Percentiles rank a stretch among this genome's conserved stretches.
Conservation (phyloP, 2,797 vertebrate genomes). For the Halcyon badia region DNA sequence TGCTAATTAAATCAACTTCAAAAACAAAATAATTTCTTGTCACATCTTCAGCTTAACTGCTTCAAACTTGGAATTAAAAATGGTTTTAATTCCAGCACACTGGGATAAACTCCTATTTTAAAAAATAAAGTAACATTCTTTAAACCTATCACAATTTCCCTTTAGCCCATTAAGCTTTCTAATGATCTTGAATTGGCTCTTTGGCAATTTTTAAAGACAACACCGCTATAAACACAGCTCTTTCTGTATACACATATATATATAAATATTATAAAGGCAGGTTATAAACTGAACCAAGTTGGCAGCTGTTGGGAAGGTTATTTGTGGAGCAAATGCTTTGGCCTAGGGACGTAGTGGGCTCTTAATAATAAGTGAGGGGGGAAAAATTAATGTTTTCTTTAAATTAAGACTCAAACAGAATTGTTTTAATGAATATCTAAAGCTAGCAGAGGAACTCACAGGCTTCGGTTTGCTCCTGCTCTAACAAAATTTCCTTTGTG, state of each 20-base stretch:
- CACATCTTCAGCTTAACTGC: conserved; percentile 40
- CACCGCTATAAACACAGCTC: conserved; percentile 50
- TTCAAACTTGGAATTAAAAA: conserved; percentile 42
- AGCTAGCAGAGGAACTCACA: conserved; percentile 51
- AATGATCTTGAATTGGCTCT: conserved; percentile 54
- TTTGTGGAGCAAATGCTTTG: conserved; percentile 45
- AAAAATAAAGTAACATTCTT: conserved; percentile 63
- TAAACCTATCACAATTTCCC: conserved; percentile 34
- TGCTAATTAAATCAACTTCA: conserved; percentile 70
- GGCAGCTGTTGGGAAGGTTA: conserved; percentile 63
- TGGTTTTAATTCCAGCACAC: conserved; percentile 53
- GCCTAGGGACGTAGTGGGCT: conserved; percentile 68
- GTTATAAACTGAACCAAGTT: conserved; percentile 67
- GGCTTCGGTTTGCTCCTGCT: conserved; percentile 69
- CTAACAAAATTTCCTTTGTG: conserved; percentile 83
- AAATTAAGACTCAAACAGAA: conserved; percentile 81
- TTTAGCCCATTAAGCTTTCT: conserved; percentile 33
- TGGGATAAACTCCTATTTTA: conserved; percentile 43
- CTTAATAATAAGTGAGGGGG: conserved; percentile 76
- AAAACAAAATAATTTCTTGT: conserved; percentile 69
- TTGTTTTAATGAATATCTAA: conserved; percentile 83
- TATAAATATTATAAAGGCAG: conserved; percentile 7
- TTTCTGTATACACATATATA: conserved; percentile 26
- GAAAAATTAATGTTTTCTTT: conserved; percentile 77
- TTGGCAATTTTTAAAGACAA: conserved; percentile 53